Base-by-base conservation (phyloP, 2,797 vertebrate species). In the Crypturellus tataupa region DNA sequence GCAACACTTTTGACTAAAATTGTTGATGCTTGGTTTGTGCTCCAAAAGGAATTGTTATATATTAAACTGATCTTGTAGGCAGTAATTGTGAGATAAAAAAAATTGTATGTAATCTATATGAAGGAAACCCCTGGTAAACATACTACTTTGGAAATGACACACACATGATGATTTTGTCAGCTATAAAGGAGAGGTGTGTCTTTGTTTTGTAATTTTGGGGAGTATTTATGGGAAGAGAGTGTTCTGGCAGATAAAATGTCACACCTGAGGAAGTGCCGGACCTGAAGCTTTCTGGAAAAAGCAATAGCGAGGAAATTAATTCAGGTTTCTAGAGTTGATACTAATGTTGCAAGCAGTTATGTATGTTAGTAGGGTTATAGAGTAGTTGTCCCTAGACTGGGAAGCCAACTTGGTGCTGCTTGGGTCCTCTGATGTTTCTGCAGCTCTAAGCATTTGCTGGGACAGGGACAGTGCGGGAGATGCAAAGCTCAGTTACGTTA, bases 321-420 rank as follows among this genome's bases (percentile, higher is more conserved):
- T 2, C 1, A 53, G 72, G 24, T 14, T 86, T 31, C 37, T 33
- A 5, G 49, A 21, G 47, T 25, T 23, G 12, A 10, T 20, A 51
- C 9, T 31, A 20, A 21, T 37, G 4, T 1, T 55, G 59, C 17
- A 20, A 46, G 3, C 8, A 1, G 51, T 62, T 40, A 1, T 17
- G 12, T 1, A 0, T 0, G 0, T 18, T 31, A 31, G 5, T 4
- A 4, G 2, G 21, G 27, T 1, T 15, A 5, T 5, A 56, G 63
- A 73, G 65, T 35, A 13, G 25, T 62, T 81, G 4, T 6, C 29
- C 18, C 44, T 35, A 4, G 6, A 35, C 10, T 1, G 1, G 44
- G 53, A 49, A 51, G 47, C 49, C 6, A 2, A 3, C 60, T n/a
- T 83, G 72, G 18, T 37, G 31, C 53, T 23, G 39, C 12, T 55